phyloP scores from a whole-genome alignment of 2,797 vertebrate species.

The Mormyrus hasselquistii region DNA sequence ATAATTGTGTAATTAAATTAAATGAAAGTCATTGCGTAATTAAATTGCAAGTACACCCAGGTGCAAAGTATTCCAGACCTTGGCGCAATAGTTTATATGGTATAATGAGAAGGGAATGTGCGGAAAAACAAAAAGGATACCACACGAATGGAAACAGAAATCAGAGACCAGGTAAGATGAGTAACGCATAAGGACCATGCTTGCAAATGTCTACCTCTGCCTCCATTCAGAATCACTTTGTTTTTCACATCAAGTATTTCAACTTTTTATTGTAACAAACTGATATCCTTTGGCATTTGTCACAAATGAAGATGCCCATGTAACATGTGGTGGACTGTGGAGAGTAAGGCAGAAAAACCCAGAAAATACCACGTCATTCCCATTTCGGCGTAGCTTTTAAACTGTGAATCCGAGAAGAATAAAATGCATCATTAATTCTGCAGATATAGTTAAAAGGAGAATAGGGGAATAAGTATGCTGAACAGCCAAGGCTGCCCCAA shows the following conservation, averaged over 20 bases:
- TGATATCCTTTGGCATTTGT: background rate
- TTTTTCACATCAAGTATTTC: background rate
- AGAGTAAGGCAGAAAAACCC: background rate
- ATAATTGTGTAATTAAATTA: background rate
- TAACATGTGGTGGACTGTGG: background rate
- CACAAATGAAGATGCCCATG: background rate
- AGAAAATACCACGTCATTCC: background rate
- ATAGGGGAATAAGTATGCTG: slow-evolving; percentile 48
- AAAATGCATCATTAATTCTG: background rate
- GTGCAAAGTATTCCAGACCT: background rate
- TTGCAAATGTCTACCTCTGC: background rate
- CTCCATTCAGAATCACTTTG: background rate
- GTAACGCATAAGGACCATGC: background rate
- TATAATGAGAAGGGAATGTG: background rate
- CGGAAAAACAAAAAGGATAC: background rate
- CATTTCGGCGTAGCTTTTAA: background rate
- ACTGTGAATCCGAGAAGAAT: background rate
- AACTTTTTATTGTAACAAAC: background rate
- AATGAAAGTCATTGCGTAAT: background rate
- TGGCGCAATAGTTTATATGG: background rate
- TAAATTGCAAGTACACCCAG: background rate
- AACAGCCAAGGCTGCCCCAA: slow-evolving; percentile 70
- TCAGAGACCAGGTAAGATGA: background rate
- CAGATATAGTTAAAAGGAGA: background rate
- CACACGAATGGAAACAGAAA: background rate